Conservation (phyloP, 2,797 vertebrate genomes). For the Odontamblyopus rebecca region DNA sequence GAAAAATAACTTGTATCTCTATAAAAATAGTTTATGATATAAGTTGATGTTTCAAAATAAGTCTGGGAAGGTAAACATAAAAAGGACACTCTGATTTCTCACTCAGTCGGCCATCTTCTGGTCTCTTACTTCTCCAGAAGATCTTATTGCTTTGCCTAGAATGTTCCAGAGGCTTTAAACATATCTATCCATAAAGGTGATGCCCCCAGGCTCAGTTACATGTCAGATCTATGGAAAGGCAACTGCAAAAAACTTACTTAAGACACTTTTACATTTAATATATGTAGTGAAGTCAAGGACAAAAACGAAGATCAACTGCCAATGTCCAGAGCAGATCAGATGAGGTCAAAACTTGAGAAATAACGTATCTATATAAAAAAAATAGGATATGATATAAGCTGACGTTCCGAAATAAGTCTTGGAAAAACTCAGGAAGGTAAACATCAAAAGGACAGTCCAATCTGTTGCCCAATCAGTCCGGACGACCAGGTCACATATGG, state of each 20-base stretch:
- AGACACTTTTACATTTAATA: neutral
- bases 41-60: neutral
- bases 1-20: too few species aligned
- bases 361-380: too few species aligned
- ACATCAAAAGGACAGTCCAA: conserved; percentile 34
- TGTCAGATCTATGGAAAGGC: neutral
- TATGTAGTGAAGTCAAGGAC: neutral
- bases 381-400: neutral
- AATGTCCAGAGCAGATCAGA: neutral
- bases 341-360: neutral
- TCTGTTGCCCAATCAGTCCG: conserved; percentile 27
- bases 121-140: too few species aligned
- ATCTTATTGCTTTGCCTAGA: neutral
- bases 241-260: too few species aligned
- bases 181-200: neutral
- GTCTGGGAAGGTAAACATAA: conserved; percentile 16
- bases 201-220: neutral
- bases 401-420: neutral
- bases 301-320: too few species aligned
- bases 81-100: conserved; percentile 35
- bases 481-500: conserved; percentile 53
- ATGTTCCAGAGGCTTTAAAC: neutral
- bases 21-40: neutral
- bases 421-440: conserved; percentile 16
- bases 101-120: conserved; percentile 11